Percentiles rank a stretch among this genome's conserved stretches.
These are phyloP conservation scores for Ia io DNA, from an alignment of 2,113 vertebrate species.

Conservation along the genomic window DNA sequence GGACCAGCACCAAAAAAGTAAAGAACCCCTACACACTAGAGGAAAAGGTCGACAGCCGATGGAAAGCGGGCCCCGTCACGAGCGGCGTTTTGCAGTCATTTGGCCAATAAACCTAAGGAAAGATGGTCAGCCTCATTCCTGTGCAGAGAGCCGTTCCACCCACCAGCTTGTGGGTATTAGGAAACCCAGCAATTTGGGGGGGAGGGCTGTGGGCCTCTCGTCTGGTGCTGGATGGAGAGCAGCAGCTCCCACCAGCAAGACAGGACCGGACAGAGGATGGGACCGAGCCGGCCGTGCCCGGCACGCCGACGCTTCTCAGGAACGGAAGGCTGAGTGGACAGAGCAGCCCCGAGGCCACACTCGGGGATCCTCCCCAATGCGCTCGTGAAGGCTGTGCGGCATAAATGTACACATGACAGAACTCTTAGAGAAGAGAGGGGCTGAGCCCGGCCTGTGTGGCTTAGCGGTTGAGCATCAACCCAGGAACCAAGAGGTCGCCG, in stretches of 20 bases:
- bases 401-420: not conserved
- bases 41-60: not conserved
- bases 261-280: not conserved
- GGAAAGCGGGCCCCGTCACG: fast-evolving
- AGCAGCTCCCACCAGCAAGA: not conserved
- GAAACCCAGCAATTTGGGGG: not conserved
- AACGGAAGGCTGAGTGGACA: not conserved
- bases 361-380: not conserved
- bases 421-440: not conserved
- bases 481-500: too few species aligned
- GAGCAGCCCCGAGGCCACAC: not conserved
- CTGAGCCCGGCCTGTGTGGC: too few species aligned
- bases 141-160: fast-evolving
- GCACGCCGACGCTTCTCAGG: not conserved
- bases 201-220: not conserved
- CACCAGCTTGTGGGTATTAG: not conserved
- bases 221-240: not conserved
- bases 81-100: too few species aligned
- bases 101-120: not conserved
- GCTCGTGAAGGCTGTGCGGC: not conserved
- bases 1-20: not conserved
- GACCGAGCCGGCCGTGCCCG: not conserved
- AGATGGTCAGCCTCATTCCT: not conserved
- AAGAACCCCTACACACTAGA: not conserved
- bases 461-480: too few species aligned